Evolutionary conservation across 2,888 invertebrate genomes (phyloP), one percentile per base, ranked within the genome.

Genomic region (Glomeris marginata): DNA sequence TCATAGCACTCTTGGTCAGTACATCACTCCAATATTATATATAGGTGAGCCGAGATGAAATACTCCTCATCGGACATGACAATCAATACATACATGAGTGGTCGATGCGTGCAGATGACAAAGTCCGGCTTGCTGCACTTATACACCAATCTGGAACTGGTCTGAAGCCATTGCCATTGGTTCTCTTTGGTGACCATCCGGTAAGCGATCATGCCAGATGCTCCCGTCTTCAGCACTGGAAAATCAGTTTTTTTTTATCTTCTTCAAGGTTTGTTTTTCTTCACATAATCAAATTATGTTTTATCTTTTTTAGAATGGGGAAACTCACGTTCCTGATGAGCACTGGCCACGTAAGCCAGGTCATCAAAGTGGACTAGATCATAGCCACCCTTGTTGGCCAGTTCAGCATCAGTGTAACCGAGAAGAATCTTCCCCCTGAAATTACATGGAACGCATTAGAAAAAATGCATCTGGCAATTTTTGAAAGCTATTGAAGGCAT

Each of bases 101-200:
- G 92, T 57, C 98, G 77, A 72, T 99, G 98, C 41, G 97, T 98
- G 69, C 94, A 91, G 61, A 97, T 94, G 56, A 98, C 94, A 67
- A 95, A 95, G 68, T 99, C 98, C 0, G 97, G 95, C 68, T 98
- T 98, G 57, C 95, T 95, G 70, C 97, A 98, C 72, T 98, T 98
- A 73, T 97, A 98, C 59, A 97, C 92, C 58, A 98, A 78, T 58
- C 97, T 77, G 13, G 97, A 94, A 60, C 85, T 84, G 18, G 95
- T 95, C 73, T 99, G 98, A 53, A 98, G 74, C 94, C 95, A 99
- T 68, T 97, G 87, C 88, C 92, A 92, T 62, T 84, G 82, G 6
- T 83, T 82, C 56, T 90, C 86, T 68, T 92, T 91, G 59, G 88
- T 87, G 69, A 94, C 85, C 70, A 92, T 84, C 65, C 98, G 80